Conservation (phyloP, 53 echinoderm and acorn worm genomes). For the Hippasteria phrygiana region DNA sequence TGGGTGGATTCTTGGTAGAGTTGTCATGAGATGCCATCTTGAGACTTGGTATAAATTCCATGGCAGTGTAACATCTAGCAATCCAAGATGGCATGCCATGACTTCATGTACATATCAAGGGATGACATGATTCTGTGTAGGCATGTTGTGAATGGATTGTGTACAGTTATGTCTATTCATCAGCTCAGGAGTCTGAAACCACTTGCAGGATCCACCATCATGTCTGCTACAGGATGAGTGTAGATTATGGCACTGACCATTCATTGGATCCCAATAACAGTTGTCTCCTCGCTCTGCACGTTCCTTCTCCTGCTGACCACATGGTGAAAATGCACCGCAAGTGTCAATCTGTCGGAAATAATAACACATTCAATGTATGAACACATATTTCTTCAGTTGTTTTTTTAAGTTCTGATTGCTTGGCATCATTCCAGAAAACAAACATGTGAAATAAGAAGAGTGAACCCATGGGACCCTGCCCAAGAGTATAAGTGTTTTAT, state of each 20-base stretch:
- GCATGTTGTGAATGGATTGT: background rate
- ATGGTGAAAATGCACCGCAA: conserved; percentile 74
- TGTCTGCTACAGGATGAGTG: conserved; percentile 74
- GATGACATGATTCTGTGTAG: background rate
- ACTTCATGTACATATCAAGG: background rate
- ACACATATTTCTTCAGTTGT: background rate
- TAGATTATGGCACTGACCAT: conserved; percentile 76
- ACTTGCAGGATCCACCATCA: conserved; percentile 48
- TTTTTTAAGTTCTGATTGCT: background rate
- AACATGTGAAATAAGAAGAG: too few relatives aligned
- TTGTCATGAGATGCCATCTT: too few relatives aligned
- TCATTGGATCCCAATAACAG: conserved; percentile 86
- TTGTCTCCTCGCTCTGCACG: conserved; percentile 38
- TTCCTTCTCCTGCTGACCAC: conserved; percentile 66
- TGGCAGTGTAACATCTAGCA: too few relatives aligned
- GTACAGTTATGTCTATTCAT: conserved; percentile 45
- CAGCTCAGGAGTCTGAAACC: conserved; percentile 43
- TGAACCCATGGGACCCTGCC: too few relatives aligned
- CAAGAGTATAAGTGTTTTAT: too few relatives aligned
- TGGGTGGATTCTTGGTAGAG: too few relatives aligned
- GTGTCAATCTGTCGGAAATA: conserved; percentile 81
- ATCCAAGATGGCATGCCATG: background rate
- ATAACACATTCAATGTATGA: too few relatives aligned
- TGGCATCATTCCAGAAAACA: too few relatives aligned
- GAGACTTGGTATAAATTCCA: too few relatives aligned